Percentiles rank a stretch among this genome's conserved stretches.
phyloP scores from a whole-genome alignment of 2,113 vertebrate species.

The Nansenia antarctica region DNA sequence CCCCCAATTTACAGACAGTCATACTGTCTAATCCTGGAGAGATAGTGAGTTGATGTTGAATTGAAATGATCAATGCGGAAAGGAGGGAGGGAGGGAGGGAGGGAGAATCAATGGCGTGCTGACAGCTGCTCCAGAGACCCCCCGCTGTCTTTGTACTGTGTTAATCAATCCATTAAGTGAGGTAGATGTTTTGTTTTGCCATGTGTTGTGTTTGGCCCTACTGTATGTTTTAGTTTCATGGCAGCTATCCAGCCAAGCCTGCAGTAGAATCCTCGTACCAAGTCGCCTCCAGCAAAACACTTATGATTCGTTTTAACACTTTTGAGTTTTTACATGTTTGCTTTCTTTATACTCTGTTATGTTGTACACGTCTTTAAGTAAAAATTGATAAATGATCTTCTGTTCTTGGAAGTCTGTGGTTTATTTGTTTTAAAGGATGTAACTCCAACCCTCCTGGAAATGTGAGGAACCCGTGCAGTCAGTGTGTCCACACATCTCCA shows the following conservation, averaged over 20 bases:
- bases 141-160: conserved; percentile 7
- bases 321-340: conserved; percentile 41
- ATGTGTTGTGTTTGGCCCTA: conserved; percentile 29
- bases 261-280: conserved; percentile 2
- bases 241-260: conserved; percentile 15
- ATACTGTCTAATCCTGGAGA: no score
- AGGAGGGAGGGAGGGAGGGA: background rate
- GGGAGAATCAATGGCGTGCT: background rate
- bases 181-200: conserved; percentile 11
- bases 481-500: conserved; percentile 14
- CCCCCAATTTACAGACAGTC: no score
- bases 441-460: no score
- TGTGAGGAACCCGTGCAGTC: background rate
- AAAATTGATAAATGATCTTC: conserved; percentile 24
- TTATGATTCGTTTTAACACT: conserved; percentile 44
- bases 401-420: background rate
- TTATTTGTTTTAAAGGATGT: no score
- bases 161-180: background rate
- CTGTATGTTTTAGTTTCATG: conserved; percentile 36
- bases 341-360: conserved; percentile 44
- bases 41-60: no score
- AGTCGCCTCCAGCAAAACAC: conserved; percentile 22
- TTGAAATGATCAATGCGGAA: no score
- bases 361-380: conserved; percentile 64
- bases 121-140: background rate